Evolutionary conservation across 1,140 invertebrate species (phyloP).

Genomic region (Goniozus legneri): DNA sequence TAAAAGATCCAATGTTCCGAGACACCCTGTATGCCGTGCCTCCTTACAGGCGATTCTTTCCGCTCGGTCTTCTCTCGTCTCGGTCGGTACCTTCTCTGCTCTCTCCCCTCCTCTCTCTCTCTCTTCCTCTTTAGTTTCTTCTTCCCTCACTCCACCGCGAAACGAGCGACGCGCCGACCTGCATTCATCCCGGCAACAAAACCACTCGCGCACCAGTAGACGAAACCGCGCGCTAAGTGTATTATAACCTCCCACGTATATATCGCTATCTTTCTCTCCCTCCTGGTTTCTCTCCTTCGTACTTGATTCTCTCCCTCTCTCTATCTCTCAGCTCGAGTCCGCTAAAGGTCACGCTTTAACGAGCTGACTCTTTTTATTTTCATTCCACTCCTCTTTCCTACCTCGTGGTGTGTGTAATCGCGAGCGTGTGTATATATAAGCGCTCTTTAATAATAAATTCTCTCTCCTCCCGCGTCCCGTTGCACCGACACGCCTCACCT

Average conservation of each 20-base stretch:
- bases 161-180: constrained; percentile 35
- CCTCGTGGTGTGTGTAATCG: constrained; percentile 1
- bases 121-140: neutral
- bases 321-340: too few species aligned
- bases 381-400: neutral
- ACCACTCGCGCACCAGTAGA: constrained; percentile 39
- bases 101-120: neutral
- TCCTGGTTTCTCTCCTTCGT: constrained; percentile 1
- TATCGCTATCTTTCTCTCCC: constrained; percentile 23
- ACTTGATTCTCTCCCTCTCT: neutral
- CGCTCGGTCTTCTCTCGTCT: constrained; percentile 1
- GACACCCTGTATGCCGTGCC: too few species aligned
- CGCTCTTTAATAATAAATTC: too few species aligned
- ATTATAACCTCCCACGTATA: constrained; percentile 50
- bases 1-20: too few species aligned
- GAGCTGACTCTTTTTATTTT: neutral
- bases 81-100: constrained; percentile 7
- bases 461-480: too few species aligned
- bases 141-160: neutral
- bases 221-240: constrained; percentile 48
- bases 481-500: too few species aligned
- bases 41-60: too few species aligned
- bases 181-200: constrained; percentile 47
- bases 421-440: constrained; percentile 1
- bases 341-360: neutral